A percentile compares a stretch with the other conserved stretches of the same genome.
phyloP scores from a whole-genome alignment of 2,797 vertebrate genomes.

The Gymnothorax reevesii region DNA sequence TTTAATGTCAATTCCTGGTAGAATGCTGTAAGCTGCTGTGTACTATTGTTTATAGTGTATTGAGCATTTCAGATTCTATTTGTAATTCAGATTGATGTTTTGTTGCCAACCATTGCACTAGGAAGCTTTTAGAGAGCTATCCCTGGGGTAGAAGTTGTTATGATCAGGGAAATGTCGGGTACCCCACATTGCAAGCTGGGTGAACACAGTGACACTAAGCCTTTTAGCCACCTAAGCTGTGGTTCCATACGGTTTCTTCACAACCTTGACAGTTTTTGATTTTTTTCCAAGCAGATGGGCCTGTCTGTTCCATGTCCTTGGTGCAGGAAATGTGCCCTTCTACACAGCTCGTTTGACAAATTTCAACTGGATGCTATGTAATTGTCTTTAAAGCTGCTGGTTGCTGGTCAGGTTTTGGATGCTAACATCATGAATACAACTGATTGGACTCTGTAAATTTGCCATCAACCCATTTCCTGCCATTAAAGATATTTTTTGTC shows the following conservation, averaged over 20 bases:
- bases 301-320: slow-evolving; percentile 16
- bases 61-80: neutral
- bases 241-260: neutral
- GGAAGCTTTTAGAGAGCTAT: slow-evolving; percentile 19
- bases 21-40: neutral
- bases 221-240: neutral
- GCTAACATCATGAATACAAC: neutral
- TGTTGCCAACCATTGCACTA: neutral
- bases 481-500: no score
- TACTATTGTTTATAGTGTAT: neutral
- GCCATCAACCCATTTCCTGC: neutral
- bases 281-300: neutral
- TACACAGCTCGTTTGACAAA: neutral
- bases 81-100: neutral
- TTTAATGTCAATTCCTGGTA: neutral
- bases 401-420: neutral
- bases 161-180: neutral
- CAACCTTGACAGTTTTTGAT: neutral
- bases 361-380: neutral
- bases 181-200: neutral
- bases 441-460: neutral
- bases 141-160: slow-evolving; percentile 8
- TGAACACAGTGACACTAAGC: neutral
- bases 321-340: neutral
- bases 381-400: neutral